Base-by-base conservation (phyloP, 2,113 vertebrate species). In the Telmatochromis sp. region DNA sequence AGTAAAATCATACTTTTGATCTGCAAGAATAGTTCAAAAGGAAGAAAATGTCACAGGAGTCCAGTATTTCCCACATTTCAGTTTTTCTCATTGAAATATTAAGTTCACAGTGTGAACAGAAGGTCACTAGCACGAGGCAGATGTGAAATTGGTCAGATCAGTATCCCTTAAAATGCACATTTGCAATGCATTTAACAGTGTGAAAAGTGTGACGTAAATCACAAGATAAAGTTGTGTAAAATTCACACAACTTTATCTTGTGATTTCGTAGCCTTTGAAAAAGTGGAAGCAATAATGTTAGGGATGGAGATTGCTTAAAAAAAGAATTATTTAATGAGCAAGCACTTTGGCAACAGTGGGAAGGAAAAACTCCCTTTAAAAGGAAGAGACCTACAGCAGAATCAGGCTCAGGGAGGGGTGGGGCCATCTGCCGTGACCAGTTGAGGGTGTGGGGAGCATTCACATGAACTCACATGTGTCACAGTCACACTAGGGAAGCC, bases 361-460 rank as follows among this genome's bases (percentile, higher is more conserved):
- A 26, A 57, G 54, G 28, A 33, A 63, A 63, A 63, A 63, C 28
- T 11, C 28, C 28, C 28, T 33, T 63, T 33, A 33, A 63, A 6
- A 63, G 28, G 15, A 63, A 19, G 58, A 63, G 2, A 63, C 45
- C 45, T 17, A 17, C 45, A 47, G 58, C 15, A 63, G 58, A 33
- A 63, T 0, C 28, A 19, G 28, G 15, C 28, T 33, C 9, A 33
- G 4, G 9, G 28, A 63, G 28, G 9, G 31, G 17, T 0, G 2
- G 58, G 2, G 58, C 31, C 28, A 35, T 33, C 58, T 63, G 9
- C 58, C 2, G 3, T 0, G 6, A 63, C 28, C 31, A 35, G 58
- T 63, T 35, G 9, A 1, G 58, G 31, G 31, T 63, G 15, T 2
- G 2, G 28, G 31, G 17, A 63, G 58, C 6, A 21, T 40, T 68